Conservation (phyloP, 2,888 invertebrate species). For the Peribatodes rhomboidaria region DNA sequence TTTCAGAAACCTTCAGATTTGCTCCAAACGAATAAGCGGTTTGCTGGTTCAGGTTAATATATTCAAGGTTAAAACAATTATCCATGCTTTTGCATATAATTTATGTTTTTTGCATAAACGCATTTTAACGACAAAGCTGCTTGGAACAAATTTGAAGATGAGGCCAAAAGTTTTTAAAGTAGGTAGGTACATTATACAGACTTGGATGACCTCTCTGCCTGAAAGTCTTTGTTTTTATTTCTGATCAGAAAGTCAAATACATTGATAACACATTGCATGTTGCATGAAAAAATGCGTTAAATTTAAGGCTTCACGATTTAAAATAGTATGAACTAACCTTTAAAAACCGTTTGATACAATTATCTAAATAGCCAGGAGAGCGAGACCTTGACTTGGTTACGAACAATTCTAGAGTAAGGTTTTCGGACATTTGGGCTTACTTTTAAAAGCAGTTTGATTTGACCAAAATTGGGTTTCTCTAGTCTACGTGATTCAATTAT, state of each 20-base stretch:
- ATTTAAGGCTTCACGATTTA: not conserved
- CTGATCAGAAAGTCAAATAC: too few species aligned
- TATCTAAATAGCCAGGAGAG: constrained; percentile 6
- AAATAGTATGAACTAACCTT: not conserved
- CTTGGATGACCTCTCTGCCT: too few species aligned
- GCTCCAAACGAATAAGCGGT: constrained; percentile 1
- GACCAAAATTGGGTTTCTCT: not conserved
- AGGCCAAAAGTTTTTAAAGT: not conserved
- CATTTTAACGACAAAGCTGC: not conserved
- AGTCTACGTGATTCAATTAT: not conserved
- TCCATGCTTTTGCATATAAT: constrained; percentile 9
- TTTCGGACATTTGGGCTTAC: not conserved
- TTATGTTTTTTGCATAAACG: not conserved
- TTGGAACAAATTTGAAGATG: constrained; percentile 1
- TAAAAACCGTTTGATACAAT: constrained; percentile 12
- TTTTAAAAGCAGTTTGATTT: not conserved
- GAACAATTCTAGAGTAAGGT: constrained; percentile 4
- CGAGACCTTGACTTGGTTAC: constrained; percentile 22
- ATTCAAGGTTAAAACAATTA: constrained; percentile 32
- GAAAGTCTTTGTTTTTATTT: too few species aligned
- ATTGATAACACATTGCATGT: not conserved
- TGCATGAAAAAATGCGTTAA: not conserved
- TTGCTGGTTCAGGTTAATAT: constrained; percentile 22
- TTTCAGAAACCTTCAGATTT: constrained; percentile 25
- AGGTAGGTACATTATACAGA: too few species aligned